Evolutionary conservation across 2,888 invertebrate genomes (phyloP).

Genomic region (Falcaria lacertinaria): DNA sequence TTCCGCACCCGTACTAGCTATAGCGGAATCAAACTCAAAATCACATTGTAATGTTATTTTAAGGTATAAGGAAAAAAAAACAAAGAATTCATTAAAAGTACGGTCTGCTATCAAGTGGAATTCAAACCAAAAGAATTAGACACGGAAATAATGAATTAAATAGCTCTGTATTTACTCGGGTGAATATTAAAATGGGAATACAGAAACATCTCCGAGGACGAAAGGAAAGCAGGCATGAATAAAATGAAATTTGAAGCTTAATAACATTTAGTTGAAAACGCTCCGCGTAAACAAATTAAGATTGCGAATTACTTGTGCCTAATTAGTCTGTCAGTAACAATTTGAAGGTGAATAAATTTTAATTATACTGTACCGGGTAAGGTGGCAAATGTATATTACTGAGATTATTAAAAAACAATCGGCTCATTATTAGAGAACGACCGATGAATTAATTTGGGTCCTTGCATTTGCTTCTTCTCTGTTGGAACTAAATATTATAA

Average conservation of each 20-base stretch:
- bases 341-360: conserved; percentile 9
- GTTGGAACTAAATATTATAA: too few relatives aligned
- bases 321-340: conserved; percentile 20
- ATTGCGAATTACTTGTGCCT: conserved; percentile 30
- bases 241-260: conserved; percentile 25
- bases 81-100: not conserved
- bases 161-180: conserved; percentile 11
- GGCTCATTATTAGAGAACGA: too few relatives aligned
- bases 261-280: conserved; percentile 24
- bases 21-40: too few relatives aligned
- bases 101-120: not conserved
- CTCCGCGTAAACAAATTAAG: conserved; percentile 28
- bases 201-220: conserved; percentile 13
- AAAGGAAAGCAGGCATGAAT: conserved; percentile 13
- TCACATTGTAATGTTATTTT: too few relatives aligned
- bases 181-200: conserved; percentile 18
- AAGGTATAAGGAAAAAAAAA: not conserved
- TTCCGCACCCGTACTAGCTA: too few relatives aligned
- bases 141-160: conserved; percentile 12
- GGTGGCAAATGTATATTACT: too few relatives aligned
- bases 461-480: too few relatives aligned
- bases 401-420: too few relatives aligned
- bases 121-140: conserved; percentile 3
- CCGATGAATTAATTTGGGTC: too few relatives aligned
- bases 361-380: not conserved